Conservation (phyloP, 2,888 invertebrate genomes). For the Dilophus febrilis region DNA sequence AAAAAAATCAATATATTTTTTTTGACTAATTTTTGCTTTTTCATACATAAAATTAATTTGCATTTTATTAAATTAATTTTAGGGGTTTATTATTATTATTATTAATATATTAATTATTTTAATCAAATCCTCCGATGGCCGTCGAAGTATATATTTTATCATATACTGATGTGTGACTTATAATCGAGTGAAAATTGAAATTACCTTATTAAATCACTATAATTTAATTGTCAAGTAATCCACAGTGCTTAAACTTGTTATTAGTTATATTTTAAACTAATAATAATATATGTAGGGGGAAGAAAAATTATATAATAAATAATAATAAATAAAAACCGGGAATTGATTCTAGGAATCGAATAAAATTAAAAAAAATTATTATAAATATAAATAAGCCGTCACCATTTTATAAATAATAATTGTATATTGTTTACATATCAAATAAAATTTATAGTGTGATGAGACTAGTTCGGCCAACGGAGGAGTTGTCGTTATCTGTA, state of each 20-base stretch:
- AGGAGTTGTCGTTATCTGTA: conserved; percentile 18
- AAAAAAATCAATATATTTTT: background rate
- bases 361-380: background rate
- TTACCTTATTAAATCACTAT: too few relatives aligned
- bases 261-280: too few relatives aligned
- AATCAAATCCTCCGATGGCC: conserved; percentile 30
- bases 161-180: background rate
- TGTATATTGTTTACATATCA: background rate
- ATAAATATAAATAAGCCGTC: background rate
- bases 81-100: background rate
- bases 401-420: background rate
- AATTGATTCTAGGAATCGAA: background rate
- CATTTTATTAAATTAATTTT: background rate
- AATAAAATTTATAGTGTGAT: conserved; percentile 1
- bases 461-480: conserved; percentile 16
- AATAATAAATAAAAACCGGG: too few relatives aligned
- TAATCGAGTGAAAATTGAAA: background rate
- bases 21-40: background rate
- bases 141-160: conserved; percentile 11
- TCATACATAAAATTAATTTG: background rate
- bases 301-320: background rate
- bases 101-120: background rate
- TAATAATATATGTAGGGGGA: background rate
- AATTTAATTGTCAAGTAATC: too few relatives aligned
- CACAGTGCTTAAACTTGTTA: conserved; percentile 16